These are phyloP conservation scores for Sminthurinus aureus DNA, from an alignment of 2,888 invertebrate genomes.

Conservation along the genomic window DNA sequence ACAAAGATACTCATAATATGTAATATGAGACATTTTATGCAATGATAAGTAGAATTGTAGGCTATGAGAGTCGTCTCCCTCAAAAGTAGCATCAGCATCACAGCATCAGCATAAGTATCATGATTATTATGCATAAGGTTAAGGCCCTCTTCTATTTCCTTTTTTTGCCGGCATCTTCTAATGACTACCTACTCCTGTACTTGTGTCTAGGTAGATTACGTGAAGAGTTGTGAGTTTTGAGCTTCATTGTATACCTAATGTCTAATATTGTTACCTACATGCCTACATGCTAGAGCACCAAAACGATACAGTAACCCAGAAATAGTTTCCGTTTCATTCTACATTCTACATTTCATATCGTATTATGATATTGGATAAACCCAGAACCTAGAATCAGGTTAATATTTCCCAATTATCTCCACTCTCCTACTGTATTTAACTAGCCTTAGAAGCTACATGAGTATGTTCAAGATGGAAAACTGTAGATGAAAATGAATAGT, in stretches of 20 bases:
- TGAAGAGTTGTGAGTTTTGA: neutral
- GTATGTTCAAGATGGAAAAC: neutral
- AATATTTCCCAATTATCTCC: neutral
- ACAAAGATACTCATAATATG: neutral
- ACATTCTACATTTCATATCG: neutral
- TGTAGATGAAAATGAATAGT: slow-evolving; percentile 31
- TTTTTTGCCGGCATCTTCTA: too few species aligned
- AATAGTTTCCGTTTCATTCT: neutral
- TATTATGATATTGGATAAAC: neutral
- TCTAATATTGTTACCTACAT: too few species aligned
- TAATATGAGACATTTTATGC: neutral
- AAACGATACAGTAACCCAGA: too few species aligned
- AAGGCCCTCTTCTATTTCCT: neutral
- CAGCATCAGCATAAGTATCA: neutral
- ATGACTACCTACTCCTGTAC: too few species aligned
- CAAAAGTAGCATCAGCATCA: neutral
- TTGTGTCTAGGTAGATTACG: too few species aligned
- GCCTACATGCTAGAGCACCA: too few species aligned
- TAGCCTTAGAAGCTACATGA: neutral
- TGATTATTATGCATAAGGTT: neutral
- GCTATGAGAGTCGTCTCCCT: neutral
- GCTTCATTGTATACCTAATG: neutral
- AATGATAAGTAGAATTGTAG: neutral
- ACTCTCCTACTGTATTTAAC: neutral
- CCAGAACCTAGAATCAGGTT: neutral